Percentiles rank a stretch among this genome's conserved stretches.
Conservation (phyloP, 1,140 invertebrate genomes). For the Euglossa dilemma region DNA sequence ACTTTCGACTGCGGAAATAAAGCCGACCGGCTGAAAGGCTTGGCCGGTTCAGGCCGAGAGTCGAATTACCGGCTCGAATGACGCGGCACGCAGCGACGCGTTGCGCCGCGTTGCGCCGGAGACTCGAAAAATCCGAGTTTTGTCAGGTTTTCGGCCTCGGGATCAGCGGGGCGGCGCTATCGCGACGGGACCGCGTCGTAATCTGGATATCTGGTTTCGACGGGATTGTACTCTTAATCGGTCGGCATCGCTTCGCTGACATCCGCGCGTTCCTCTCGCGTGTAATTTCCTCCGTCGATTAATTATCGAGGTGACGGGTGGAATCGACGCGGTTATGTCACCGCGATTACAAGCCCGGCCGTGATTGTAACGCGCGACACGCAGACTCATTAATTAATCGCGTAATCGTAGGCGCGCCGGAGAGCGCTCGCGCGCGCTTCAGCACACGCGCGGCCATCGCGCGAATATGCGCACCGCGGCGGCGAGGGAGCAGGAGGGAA, state of each 20-base stretch:
- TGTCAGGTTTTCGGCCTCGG: too few relatives aligned
- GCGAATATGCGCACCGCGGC: too few relatives aligned
- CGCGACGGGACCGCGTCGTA: background rate
- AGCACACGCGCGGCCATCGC: background rate
- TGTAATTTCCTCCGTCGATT: slow-evolving; percentile 73
- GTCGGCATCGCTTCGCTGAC: background rate
- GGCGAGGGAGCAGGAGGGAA: background rate
- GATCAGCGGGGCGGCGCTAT: too few relatives aligned
- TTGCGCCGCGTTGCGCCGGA: too few relatives aligned
- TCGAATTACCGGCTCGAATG: too few relatives aligned
- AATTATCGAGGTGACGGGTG: slow-evolving; percentile 65
- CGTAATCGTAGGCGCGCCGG: slow-evolving; percentile 66
- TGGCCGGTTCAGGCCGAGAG: too few relatives aligned
- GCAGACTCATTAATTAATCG: slow-evolving; percentile 78
- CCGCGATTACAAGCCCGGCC: slow-evolving; percentile 68
- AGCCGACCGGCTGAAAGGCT: too few relatives aligned
- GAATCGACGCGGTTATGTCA: slow-evolving; percentile 77
- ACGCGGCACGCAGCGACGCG: too few relatives aligned
- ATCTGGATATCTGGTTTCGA: background rate
- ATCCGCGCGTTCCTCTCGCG: slow-evolving; percentile 39
- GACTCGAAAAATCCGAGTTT: too few relatives aligned
- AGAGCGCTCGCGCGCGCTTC: background rate
- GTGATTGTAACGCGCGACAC: slow-evolving; percentile 75
- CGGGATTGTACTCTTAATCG: slow-evolving; percentile 20
- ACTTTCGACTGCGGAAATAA: too few relatives aligned